Conservation (phyloP, 35 echinoderm and acorn worm genomes). For the Stichopus chloronotus region DNA sequence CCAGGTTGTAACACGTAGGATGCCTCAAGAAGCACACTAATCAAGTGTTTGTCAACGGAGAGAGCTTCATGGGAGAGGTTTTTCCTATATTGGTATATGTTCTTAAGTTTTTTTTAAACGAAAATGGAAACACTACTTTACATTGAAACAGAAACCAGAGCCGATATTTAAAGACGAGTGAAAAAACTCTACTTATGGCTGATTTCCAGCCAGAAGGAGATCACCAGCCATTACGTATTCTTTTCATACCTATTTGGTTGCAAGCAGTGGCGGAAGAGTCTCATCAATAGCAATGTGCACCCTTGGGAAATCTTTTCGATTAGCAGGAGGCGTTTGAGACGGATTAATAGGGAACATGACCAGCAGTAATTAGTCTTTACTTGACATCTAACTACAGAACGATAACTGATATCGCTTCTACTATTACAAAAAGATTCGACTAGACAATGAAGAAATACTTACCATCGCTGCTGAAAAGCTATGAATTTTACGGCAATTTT, state of each 20-base stretch:
- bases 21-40: not conserved
- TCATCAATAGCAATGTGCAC: conserved; percentile 51
- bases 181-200: not conserved
- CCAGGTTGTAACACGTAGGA: not conserved
- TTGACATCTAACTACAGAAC: conserved; percentile 37
- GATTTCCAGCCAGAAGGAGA: not conserved
- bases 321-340: conserved; percentile 43
- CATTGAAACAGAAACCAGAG: conserved; percentile 39
- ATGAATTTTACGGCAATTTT: not conserved
- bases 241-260: conserved; percentile 13
- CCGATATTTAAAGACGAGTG: conserved; percentile 8
- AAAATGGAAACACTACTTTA: not conserved
- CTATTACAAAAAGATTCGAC: conserved; percentile 1
- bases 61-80: not conserved
- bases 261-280: conserved; percentile 11
- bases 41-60: conserved; percentile 9
- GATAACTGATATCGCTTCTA: conserved; percentile 29
- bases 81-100: not conserved
- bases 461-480: not conserved
- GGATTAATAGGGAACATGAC: conserved; percentile 55
- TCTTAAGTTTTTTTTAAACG: not conserved
- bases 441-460: conserved; percentile 23
- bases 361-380: conserved; percentile 50
- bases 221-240: conserved; percentile 28
- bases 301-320: conserved; percentile 50